A percentile compares a stretch with the other conserved stretches of the same genome.
phyloP scores from a whole-genome alignment of 1,140 invertebrate species.

The Argopecten irradians region DNA sequence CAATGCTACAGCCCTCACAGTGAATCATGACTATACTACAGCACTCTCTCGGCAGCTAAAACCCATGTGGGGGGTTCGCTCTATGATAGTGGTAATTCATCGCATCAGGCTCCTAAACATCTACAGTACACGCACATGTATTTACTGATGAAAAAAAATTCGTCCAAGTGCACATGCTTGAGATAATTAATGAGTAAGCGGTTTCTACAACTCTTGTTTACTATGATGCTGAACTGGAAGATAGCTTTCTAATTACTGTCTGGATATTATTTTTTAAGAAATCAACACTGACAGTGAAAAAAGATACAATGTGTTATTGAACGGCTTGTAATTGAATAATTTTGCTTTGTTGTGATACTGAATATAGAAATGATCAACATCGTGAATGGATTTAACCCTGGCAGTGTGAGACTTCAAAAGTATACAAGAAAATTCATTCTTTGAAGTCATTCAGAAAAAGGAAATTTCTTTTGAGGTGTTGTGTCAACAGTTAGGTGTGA shows the following conservation, averaged over 20 bases:
- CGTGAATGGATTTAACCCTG: background rate
- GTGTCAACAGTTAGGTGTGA: background rate
- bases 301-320: background rate
- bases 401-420: background rate
- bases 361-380: background rate
- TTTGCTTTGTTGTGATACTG: background rate
- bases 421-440: too few relatives aligned
- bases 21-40: background rate
- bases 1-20: too few relatives aligned
- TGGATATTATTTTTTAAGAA: background rate
- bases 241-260: background rate
- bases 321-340: background rate
- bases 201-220: background rate
- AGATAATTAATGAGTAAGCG: background rate
- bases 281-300: background rate
- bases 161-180: constrained; percentile 20
- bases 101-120: background rate
- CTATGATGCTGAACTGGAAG: background rate
- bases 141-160: background rate
- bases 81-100: background rate
- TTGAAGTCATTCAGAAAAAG: background rate
- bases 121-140: constrained; percentile 20
- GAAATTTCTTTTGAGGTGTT: background rate
- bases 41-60: background rate
- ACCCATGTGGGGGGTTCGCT: background rate